Evolutionary conservation across 35 echinoderm and acorn worm genomes (phyloP), one percentile per base, ranked within the genome.

Genomic region (Heliocidaris erythrogramma): DNA sequence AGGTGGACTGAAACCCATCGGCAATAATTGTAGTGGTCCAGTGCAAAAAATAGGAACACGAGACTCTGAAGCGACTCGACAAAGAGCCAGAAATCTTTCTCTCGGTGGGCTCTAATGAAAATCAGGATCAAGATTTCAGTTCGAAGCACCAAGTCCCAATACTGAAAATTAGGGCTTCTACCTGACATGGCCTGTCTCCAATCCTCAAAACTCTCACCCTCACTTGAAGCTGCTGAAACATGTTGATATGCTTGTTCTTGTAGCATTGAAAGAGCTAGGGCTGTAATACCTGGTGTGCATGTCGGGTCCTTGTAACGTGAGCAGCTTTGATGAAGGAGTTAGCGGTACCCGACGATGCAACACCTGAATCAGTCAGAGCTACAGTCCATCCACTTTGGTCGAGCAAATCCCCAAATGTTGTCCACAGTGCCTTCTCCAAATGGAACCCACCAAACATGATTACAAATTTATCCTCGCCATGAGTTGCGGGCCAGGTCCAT

Each of bases 371-470:
- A 65, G 30, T 48, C 24, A 97, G n/a, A 4, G 93, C 95, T 53
- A 21, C 32, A 16, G 31, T 95, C 97, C 97, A 97, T 60, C 95
- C 95, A 93, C 92, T 91, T 4, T 85, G 56, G 30, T 97, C 90
- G 5, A 97, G 86, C 32, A 49, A 96, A 48, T 93, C 88, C 14
- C 95, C 96, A 29, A 97, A 11, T 92, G 47, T 48, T 47, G 13
- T 59, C 42, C 17, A 88, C 49, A 96, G 13, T n/a, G n/a, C 94
- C 92, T 88, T 95, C 59, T 97, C 94, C 24, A 95, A 88, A 31
- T 95, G 94, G 7, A 97, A 49, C 10, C 96, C 96, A 7, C 96
- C 94, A 35, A 95, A 61, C 94, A 97, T 97, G 5, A 97, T 29
- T 17, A 97, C 78, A 17, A 97, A 42, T 7, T 95, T 32, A 30